These are phyloP conservation scores for Ridgeia piscesae DNA, from an alignment of 1,140 invertebrate species.

Conservation along the genomic window DNA sequence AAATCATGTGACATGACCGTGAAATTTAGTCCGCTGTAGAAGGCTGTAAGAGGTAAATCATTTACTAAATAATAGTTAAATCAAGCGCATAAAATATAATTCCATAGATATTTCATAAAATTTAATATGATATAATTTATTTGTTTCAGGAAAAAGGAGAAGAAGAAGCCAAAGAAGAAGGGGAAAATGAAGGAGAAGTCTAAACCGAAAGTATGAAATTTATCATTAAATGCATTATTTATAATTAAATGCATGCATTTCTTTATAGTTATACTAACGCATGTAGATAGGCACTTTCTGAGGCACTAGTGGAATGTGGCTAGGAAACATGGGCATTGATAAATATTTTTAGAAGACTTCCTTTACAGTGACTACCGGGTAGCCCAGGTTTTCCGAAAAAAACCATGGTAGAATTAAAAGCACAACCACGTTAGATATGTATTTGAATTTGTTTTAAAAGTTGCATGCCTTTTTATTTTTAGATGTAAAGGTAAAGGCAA, in stretches of 20 bases:
- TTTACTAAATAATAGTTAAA: neutral
- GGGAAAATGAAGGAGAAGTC: constrained; percentile 3
- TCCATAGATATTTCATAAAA: neutral
- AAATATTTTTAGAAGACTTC: too few relatives aligned
- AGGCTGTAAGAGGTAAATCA: too few relatives aligned
- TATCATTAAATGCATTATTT: neutral
- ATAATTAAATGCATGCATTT: neutral
- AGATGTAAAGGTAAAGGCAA: too few relatives aligned
- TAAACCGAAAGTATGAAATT: constrained; percentile 12
- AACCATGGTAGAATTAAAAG: too few relatives aligned
- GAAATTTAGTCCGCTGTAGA: too few relatives aligned
- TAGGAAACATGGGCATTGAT: neutral
- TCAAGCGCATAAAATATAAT: neutral
- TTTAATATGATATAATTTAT: neutral
- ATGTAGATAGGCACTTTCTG: neutral
- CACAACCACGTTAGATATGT: neutral
- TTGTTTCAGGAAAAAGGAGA: constrained; percentile 18
- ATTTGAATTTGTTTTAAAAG: neutral
- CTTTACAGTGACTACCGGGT: too few relatives aligned
- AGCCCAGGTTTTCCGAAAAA: neutral
- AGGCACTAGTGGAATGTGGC: neutral
- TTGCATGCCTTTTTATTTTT: neutral
- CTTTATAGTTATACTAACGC: neutral
- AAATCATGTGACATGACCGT: too few relatives aligned
- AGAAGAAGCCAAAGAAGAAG: constrained; percentile 22